phyloP scores from a whole-genome alignment of 2,797 vertebrate genomes.

The Apogon hyalosoma region DNA sequence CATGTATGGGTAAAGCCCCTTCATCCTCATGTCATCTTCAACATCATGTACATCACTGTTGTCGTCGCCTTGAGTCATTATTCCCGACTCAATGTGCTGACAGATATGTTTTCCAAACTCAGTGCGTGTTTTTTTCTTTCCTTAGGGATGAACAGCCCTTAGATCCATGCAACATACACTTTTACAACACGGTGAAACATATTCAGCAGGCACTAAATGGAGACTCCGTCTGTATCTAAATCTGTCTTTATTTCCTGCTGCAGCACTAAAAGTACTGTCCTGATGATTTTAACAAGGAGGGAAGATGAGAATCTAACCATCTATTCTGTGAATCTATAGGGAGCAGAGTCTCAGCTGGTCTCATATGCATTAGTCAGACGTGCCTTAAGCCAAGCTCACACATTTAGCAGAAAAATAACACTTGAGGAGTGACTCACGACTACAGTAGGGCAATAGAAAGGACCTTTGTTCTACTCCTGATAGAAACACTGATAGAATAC shows the following conservation, averaged over 20 bases:
- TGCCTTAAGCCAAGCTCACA: slow-evolving; percentile 52
- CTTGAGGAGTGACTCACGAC: slow-evolving; percentile 43
- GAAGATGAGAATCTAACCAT: neutral
- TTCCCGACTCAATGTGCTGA: slow-evolving; percentile 47
- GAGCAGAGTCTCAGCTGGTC: slow-evolving; percentile 23
- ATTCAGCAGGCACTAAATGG: no score
- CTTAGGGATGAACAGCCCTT: neutral
- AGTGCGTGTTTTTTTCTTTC: neutral
- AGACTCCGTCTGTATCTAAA: neutral
- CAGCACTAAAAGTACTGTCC: neutral
- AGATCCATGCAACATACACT: no score
- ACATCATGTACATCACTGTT: slow-evolving; percentile 45
- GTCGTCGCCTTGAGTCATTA: slow-evolving; percentile 42
- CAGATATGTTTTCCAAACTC: slow-evolving; percentile 17
- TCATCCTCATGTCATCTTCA: slow-evolving; percentile 36
- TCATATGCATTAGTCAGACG: slow-evolving; percentile 63
- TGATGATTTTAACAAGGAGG: slow-evolving; percentile 8
- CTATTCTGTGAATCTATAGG: slow-evolving; percentile 41
- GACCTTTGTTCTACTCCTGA: neutral
- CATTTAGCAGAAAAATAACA: slow-evolving; percentile 36
- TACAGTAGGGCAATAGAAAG: slow-evolving; percentile 19
- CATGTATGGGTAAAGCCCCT: slow-evolving; percentile 26
- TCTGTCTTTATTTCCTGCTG: neutral
- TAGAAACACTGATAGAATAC: neutral
- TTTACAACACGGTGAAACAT: no score